Conservation (phyloP, 2,113 vertebrate species). For the mouse (Mus musculus) region DNA sequence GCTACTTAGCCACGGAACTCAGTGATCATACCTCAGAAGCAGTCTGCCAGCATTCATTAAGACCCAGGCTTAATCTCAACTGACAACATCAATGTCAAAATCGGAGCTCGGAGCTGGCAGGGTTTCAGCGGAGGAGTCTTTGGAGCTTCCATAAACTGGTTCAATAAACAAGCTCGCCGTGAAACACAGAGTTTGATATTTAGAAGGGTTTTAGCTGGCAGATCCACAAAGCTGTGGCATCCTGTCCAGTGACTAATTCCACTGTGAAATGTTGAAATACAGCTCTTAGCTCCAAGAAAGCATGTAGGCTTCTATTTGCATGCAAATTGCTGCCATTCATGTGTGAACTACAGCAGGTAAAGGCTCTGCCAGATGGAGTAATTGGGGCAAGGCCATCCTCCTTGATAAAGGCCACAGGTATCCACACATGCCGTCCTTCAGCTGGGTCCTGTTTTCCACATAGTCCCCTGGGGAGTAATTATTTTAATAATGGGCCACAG, state of each 20-base stretch:
- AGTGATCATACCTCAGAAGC: conserved; percentile 82
- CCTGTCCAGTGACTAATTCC: conserved; percentile 87
- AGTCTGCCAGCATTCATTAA: conserved; percentile 87
- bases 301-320: conserved; percentile 89
- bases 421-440: conserved; percentile 70
- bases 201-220: conserved; percentile 87
- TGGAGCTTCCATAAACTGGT: conserved; percentile 82
- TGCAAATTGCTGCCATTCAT: conserved; percentile 90
- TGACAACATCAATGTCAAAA: conserved; percentile 88
- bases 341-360: conserved; percentile 89
- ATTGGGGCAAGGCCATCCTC: conserved; percentile 87
- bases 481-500: conserved; percentile 80
- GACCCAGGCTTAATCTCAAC: conserved; percentile 85
- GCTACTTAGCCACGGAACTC: conserved; percentile 76
- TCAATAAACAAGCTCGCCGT: conserved; percentile 85
- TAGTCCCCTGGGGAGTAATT: conserved; percentile 82
- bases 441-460: conserved; percentile 76
- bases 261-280: conserved; percentile 89
- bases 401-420: conserved; percentile 84
- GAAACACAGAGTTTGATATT: conserved; percentile 86
- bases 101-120: conserved; percentile 83
- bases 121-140: conserved; percentile 85
- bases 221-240: conserved; percentile 83
- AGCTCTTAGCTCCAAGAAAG: conserved; percentile 88
- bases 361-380: conserved; percentile 89